Conservation (phyloP, 2,797 vertebrate species). For the Scomberomorus guttatus region DNA sequence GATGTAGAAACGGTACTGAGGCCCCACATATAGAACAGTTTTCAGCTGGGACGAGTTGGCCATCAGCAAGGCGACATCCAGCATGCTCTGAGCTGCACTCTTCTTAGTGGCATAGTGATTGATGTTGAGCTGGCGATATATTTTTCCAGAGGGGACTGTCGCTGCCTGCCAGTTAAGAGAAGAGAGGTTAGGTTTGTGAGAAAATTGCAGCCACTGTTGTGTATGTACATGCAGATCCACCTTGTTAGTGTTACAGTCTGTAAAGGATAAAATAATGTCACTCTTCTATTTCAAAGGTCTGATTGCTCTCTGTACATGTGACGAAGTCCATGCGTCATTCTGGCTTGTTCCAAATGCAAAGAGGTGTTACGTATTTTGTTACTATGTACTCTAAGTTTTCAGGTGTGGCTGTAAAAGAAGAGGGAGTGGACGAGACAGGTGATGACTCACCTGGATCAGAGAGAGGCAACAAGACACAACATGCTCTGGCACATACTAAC, state of each 20-base stretch:
- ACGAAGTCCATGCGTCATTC: not conserved
- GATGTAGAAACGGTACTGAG: slow-evolving; percentile 84
- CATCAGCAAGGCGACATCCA: slow-evolving; percentile 92
- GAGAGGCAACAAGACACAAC: slow-evolving; percentile 15
- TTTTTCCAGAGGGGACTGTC: slow-evolving; percentile 2
- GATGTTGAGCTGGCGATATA: slow-evolving; percentile 77
- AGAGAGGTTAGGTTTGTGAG: not conserved
- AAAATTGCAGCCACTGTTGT: not conserved
- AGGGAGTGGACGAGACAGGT: slow-evolving; percentile 24
- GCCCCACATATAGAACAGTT: slow-evolving; percentile 87
- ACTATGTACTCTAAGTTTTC: not conserved
- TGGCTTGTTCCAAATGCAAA: not conserved
- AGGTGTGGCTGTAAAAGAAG: slow-evolving; percentile 40
- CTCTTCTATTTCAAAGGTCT: not conserved
- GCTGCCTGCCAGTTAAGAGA: slow-evolving; percentile 18
- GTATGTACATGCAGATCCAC: not conserved
- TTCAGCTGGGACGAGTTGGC: slow-evolving; percentile 92
- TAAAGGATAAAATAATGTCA: not conserved
- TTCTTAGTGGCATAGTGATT: slow-evolving; percentile 94
- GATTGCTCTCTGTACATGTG: not conserved
- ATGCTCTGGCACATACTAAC: not conserved
- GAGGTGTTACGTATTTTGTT: not conserved
- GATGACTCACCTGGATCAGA: slow-evolving; percentile 30
- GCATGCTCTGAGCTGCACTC: slow-evolving; percentile 92
- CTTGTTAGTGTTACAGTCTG: not conserved